A percentile compares a stretch with the other conserved stretches of the same genome.
These are phyloP conservation scores for Picus viridis DNA, from an alignment of 2,797 vertebrate genomes.

Conservation along the genomic window DNA sequence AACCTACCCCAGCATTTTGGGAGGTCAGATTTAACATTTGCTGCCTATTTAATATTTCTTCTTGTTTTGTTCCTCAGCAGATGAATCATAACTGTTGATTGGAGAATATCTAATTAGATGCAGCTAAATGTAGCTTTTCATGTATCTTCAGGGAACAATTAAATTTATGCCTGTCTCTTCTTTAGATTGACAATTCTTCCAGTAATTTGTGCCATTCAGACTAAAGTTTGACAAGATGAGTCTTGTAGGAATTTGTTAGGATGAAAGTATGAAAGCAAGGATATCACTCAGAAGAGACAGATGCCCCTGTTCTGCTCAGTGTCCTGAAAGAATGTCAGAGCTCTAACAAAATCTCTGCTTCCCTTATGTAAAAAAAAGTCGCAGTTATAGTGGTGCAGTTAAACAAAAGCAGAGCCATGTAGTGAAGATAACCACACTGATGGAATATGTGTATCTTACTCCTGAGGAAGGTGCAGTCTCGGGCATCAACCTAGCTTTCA, in stretches of 20 bases:
- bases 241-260: conserved; percentile 69
- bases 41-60: conserved; percentile 18
- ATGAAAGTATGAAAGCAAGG: conserved; percentile 54
- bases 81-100: conserved; percentile 63
- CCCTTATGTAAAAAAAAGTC: neutral
- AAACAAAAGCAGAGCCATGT: neutral
- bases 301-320: conserved; percentile 14
- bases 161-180: conserved; percentile 63
- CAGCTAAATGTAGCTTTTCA: conserved; percentile 56
- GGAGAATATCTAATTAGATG: conserved; percentile 67
- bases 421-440: neutral
- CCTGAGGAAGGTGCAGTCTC: neutral
- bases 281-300: conserved; percentile 38
- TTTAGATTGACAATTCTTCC: conserved; percentile 59
- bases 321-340: conserved; percentile 45
- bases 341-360: neutral
- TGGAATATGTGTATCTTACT: neutral
- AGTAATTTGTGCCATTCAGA: conserved; percentile 64
- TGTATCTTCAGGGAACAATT: conserved; percentile 62
- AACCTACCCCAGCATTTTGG: neutral
- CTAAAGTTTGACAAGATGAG: conserved; percentile 59
- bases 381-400: neutral
- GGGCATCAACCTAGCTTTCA: conserved; percentile 31
- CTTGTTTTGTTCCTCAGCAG: conserved; percentile 51
- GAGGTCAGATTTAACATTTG: neutral